Base-by-base conservation (phyloP, 2,797 vertebrate species). In the Alectoris magna region DNA sequence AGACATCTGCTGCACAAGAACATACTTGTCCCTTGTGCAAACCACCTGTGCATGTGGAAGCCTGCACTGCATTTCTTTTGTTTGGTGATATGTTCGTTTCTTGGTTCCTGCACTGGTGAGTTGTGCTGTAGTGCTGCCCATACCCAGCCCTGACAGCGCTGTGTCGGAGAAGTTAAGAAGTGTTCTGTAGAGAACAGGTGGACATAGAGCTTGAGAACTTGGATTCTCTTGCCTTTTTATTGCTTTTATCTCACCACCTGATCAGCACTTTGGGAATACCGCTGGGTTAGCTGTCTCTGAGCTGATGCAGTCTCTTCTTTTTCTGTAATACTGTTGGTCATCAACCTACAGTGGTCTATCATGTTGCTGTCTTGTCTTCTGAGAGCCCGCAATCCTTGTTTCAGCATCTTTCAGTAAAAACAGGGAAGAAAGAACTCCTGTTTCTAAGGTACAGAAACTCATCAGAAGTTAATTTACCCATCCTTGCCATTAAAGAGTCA, bases 371-470 rank as follows among this genome's bases (percentile, higher is more conserved):
- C 55, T 72, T 84, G 27, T 51, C 38, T 88, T 49, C 29, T 69
- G 84, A 74, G 31, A 53, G 55, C 39, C 88, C 83, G 9, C 87
- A 94, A 72, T 87, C 58, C 76, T 93, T 78, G 16, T 53, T 93
- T 90, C 49, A 11, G 48, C 15, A 21, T 60, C 58, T 82, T 73
- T 87, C 60, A 69, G 69, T 64, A 86, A 72, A 90, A 76, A 3
- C 10, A 46, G 31, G 18, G 73, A 63, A 64, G 55, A 41, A 29
- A 75, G 31, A 82, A 68, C 18, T 77, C 62, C 22, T 14, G 3
- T 70, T 92, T 79, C 31, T 48, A 39, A 48, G 31, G 27, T 75
- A 43, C 26, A 56, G 38, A 70, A 78, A 70, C n/a, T 44, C 12
- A 17, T 34, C 38, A 63, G 39, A n/a, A 71, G 31, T 23, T 77